Percentiles rank a stretch among this genome's conserved stretches.
Evolutionary conservation across 1,140 invertebrate genomes (phyloP).

Genomic region (Lucilia cuprina): DNA sequence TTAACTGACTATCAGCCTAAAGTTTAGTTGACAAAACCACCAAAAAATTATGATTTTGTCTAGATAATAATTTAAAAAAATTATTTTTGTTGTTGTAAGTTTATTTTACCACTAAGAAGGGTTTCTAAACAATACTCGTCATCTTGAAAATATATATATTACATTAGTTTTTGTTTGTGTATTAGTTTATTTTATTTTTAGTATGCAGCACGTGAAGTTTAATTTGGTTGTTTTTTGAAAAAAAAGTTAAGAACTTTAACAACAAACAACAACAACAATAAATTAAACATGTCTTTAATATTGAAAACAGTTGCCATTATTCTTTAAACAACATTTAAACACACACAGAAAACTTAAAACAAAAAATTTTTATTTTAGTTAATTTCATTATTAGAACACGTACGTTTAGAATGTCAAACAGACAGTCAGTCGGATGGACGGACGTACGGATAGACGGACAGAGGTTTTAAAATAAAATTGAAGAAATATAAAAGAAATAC

Average conservation of each 20-base stretch:
- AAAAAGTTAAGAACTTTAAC: not conserved
- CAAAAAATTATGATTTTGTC: too few relatives aligned
- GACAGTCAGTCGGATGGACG: not conserved
- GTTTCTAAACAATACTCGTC: not conserved
- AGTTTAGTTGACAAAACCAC: too few relatives aligned
- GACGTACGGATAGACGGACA: not conserved
- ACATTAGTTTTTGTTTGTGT: not conserved
- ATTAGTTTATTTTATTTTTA: not conserved
- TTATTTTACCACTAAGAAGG: not conserved
- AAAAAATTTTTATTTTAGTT: not conserved
- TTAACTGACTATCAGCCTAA: too few relatives aligned
- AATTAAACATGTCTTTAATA: not conserved
- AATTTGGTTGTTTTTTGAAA: not conserved
- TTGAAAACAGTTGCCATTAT: not conserved
- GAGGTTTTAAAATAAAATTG: not conserved
- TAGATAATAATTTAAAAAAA: too few relatives aligned
- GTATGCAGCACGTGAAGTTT: constrained; percentile 13
- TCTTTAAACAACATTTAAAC: not conserved
- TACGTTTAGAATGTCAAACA: not conserved
- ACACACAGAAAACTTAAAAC: not conserved
- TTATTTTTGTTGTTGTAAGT: too few relatives aligned
- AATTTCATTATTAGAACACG: constrained; percentile 12
- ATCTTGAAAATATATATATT: not conserved
- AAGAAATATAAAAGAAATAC: not conserved
- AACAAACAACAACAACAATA: not conserved